Evolutionary conservation across 2,797 vertebrate species (phyloP).

Genomic region (Anolis apletophallus): DNA sequence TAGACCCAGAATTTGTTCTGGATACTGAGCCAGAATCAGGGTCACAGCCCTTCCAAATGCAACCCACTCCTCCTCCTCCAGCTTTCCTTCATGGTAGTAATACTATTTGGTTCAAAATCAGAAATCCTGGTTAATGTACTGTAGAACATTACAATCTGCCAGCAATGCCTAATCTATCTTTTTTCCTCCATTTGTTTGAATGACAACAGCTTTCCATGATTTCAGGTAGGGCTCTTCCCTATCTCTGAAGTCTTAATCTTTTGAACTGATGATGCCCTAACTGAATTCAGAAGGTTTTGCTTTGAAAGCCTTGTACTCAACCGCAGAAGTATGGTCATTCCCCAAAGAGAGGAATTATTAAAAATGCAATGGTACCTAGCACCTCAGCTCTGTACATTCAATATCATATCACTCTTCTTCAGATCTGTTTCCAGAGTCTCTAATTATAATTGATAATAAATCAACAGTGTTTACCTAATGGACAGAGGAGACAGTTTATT

Average conservation of each 20-base stretch:
- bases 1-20: neutral
- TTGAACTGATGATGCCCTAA: neutral
- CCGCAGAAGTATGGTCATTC: neutral
- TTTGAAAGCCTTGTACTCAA: neutral
- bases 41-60: neutral
- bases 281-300: neutral
- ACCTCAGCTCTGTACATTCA: neutral
- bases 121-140: neutral
- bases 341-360: neutral
- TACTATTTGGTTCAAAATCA: neutral
- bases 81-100: neutral
- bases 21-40: neutral
- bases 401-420: neutral
- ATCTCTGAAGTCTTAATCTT: neutral
- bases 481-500: neutral
- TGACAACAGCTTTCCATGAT: neutral
- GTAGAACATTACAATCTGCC: neutral
- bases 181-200: neutral
- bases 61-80: neutral
- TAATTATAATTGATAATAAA: neutral
- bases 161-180: neutral
- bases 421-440: neutral
- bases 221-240: neutral
- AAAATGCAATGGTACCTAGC: neutral
- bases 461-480: neutral